A percentile compares a stretch with the other conserved stretches of the same genome.
These are phyloP conservation scores for Crotalus helleri DNA, from an alignment of 2,113 vertebrate genomes.

Conservation along the genomic window DNA sequence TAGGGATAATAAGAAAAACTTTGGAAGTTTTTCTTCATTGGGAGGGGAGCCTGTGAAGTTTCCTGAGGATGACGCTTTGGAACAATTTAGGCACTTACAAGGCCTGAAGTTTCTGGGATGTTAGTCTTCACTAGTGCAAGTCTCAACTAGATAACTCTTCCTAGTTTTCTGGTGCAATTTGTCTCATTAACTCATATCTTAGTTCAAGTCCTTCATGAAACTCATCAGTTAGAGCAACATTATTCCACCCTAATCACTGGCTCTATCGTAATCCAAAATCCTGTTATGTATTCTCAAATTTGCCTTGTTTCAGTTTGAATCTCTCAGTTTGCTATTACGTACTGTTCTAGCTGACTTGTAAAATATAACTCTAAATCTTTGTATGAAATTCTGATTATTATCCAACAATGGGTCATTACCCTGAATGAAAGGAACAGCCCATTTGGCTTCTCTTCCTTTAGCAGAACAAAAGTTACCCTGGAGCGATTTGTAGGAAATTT, in stretches of 20 bases:
- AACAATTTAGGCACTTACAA: not conserved
- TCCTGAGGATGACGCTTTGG: not conserved
- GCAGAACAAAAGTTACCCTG: not conserved
- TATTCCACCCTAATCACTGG: not conserved
- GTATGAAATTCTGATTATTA: not conserved
- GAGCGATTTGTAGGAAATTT: not conserved
- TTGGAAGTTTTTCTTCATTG: not conserved
- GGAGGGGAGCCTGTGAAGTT: not conserved
- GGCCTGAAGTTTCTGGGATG: not conserved
- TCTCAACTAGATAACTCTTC: not conserved
- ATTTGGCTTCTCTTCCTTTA: not conserved
- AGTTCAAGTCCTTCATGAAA: not conserved
- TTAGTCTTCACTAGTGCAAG: not conserved
- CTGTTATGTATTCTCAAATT: not conserved
- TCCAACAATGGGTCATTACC: not conserved
- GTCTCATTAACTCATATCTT: not conserved
- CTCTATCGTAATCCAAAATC: not conserved
- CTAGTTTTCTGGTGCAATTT: not conserved
- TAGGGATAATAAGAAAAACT: not conserved
- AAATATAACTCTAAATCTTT: not conserved
- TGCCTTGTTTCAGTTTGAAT: not conserved
- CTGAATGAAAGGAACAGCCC: not conserved
- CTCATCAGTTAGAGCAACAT: not conserved
- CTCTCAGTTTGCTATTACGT: not conserved
- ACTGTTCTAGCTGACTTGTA: not conserved